Conservation (phyloP, 1,140 invertebrate species). For the Panagrolaimus sp. region DNA sequence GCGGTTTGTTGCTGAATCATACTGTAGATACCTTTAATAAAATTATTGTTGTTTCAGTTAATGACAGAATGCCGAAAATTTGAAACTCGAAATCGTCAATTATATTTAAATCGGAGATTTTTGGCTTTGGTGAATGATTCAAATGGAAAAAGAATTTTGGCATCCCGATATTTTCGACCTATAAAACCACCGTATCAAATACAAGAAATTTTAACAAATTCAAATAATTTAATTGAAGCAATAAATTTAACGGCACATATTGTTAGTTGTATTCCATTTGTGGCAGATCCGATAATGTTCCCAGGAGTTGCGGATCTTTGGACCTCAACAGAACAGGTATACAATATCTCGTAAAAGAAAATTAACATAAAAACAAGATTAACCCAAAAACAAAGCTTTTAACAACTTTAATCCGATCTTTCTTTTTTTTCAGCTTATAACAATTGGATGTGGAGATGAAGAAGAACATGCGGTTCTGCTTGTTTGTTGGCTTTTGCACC, state of each 20-base stretch:
- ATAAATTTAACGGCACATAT: slow-evolving; percentile 35
- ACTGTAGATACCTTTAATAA: not conserved
- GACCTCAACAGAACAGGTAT: slow-evolving; percentile 40
- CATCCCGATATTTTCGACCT: slow-evolving; percentile 11
- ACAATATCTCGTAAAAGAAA: not conserved
- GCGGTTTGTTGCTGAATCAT: not conserved
- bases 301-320: slow-evolving; percentile 36
- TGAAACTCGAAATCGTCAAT: not conserved
- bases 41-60: not conserved
- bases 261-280: slow-evolving; percentile 28
- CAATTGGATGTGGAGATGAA: slow-evolving; percentile 35
- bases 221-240: slow-evolving; percentile 17
- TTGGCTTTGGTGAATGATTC: slow-evolving; percentile 28
- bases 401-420: no score
- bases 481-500: slow-evolving; percentile 38
- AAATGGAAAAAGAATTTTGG: slow-evolving; percentile 27
- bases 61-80: slow-evolving; percentile 11
- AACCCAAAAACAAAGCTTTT: no score
- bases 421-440: slow-evolving; percentile 27
- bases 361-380: not conserved
- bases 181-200: slow-evolving; percentile 10
- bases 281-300: slow-evolving; percentile 28
- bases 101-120: slow-evolving; percentile 29
- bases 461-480: slow-evolving; percentile 41
- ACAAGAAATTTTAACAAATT: slow-evolving; percentile 18